Evolutionary conservation across 2,113 vertebrate species (phyloP), one percentile per base, ranked within the genome.

Genomic region (Lota lota): DNA sequence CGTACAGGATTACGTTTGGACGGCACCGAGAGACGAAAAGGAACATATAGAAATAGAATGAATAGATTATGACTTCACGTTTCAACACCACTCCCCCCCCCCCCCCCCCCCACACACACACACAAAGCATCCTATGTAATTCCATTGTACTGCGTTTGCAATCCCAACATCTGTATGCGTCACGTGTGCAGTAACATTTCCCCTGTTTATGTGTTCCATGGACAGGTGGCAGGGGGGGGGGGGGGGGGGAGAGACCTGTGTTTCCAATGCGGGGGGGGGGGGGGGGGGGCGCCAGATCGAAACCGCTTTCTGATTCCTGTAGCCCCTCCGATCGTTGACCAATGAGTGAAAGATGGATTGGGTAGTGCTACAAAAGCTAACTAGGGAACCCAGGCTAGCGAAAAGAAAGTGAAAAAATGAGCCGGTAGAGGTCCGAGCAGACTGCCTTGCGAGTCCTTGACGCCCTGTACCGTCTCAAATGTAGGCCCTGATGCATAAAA

Each of bases 291-390:
- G 3, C 51, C 51, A 17, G 28, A 33, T 33, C 7, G 28, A 33
- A 47, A 12, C 40, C 12, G 40, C 40, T 47, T 47, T 14, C 40
- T 56, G 53, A 2, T 18, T n/a, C 16, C 53, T 7, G 53, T 2
- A 56, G 53, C 53, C 68, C 72, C 63, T 21, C 19, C 0, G 12
- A 50, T 22, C 12, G 4, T 21, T 21, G 36, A 22, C 20, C 66
- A 57, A 64, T 68, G 24, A 59, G 72, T 67, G 51, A 33, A 62
- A 28, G 63, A 65, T 65, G 40, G 50, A 7, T 64, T 59, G 59
- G 75, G 74, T 70, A 54, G 63, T 75, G 83, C 84, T 87, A 85
- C 84, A 81, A 79, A 85, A 82, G 78, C 75, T 65, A 87, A 83
- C 16, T 10, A 3, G 59, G 64, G 75, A 74, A 74, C 70, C 74